Conservation (phyloP, 2,797 vertebrate genomes). For the Valencia hispanica region DNA sequence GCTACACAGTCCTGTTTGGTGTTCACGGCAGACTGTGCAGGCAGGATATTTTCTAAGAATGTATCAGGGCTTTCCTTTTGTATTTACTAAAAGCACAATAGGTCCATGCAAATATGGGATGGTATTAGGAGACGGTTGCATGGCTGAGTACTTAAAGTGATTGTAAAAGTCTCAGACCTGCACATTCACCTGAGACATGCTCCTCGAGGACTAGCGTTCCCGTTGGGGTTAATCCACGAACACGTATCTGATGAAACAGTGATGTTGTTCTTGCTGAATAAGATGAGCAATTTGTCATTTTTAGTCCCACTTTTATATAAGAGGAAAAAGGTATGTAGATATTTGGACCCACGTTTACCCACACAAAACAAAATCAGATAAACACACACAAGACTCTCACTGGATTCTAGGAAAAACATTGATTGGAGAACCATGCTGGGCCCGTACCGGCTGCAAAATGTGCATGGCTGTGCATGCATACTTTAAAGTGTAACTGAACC, state of each 20-base stretch:
- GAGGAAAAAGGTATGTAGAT: not conserved
- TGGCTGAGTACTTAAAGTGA: constrained; percentile 17
- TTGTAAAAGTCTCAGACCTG: constrained; percentile 29
- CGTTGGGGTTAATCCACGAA: constrained; percentile 39
- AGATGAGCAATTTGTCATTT: not conserved
- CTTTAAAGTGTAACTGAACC: no score
- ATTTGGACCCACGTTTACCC: not conserved
- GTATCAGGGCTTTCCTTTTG: constrained; percentile 33
- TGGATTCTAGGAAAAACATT: constrained; percentile 23
- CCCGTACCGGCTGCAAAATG: constrained; percentile 14
- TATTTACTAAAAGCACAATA: constrained; percentile 71
- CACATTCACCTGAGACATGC: constrained; percentile 11
- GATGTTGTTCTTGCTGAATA: constrained; percentile 55
- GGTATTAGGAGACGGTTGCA: constrained; percentile 37
- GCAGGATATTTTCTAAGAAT: constrained; percentile 54
- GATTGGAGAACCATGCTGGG: constrained; percentile 1
- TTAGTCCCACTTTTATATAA: not conserved
- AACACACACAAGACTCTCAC: not conserved
- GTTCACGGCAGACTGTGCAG: constrained; percentile 9
- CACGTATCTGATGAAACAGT: constrained; percentile 58
- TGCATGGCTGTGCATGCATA: constrained; percentile 15
- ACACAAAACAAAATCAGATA: not conserved
- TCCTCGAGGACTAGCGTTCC: constrained; percentile 20
- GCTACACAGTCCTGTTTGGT: constrained; percentile 36
- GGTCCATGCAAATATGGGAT: constrained; percentile 64